phyloP scores from a whole-genome alignment of 2,113 vertebrate genomes.

The Promerops cafer region DNA sequence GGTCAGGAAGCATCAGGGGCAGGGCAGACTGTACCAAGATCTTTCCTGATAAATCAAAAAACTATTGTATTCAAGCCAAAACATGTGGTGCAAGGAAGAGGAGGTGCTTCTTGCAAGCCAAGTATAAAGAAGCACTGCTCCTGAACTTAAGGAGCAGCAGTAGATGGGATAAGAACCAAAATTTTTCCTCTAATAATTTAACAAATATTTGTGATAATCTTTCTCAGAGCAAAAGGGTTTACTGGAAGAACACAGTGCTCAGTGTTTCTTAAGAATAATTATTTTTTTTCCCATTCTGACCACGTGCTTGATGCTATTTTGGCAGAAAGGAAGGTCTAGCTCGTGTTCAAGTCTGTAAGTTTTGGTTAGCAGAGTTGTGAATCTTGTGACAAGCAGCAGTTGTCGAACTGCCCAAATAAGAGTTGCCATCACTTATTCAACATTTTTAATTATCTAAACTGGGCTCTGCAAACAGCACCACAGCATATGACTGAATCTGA shows the following conservation, averaged over 20 bases:
- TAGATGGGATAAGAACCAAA: background rate
- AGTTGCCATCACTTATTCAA: background rate
- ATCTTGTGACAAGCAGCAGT: background rate
- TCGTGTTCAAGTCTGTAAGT: background rate
- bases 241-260: background rate
- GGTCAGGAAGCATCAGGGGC: background rate
- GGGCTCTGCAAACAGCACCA: background rate
- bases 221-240: background rate
- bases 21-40: background rate
- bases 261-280: background rate
- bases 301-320: background rate
- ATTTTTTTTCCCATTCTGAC: background rate
- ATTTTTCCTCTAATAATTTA: background rate
- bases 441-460: background rate
- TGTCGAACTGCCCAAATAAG: background rate
- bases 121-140: background rate
- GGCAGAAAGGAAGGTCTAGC: background rate
- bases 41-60: background rate
- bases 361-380: background rate
- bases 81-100: background rate
- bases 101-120: background rate
- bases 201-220: background rate
- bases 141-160: background rate
- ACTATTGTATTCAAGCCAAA: background rate
- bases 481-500: background rate